A percentile compares a stretch with the other conserved stretches of the same genome.
Conservation (phyloP, 2,113 vertebrate species). For the Delphinus delphis region DNA sequence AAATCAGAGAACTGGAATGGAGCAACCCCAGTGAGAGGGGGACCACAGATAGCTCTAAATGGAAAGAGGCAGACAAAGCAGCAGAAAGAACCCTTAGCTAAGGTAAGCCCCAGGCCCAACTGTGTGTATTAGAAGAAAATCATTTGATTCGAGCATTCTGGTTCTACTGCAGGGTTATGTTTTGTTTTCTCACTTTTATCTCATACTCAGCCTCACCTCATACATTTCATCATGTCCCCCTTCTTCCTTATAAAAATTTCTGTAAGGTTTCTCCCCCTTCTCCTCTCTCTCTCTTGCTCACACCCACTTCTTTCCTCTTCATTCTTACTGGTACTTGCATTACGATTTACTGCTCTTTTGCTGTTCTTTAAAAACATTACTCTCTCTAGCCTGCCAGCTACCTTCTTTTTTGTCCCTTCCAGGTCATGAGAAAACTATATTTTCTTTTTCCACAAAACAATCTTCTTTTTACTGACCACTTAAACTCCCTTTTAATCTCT, state of each 20-base stretch:
- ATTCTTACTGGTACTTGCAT: not conserved
- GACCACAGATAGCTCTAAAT: constrained; percentile 22
- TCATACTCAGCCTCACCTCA: not conserved
- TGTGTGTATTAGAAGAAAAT: not conserved
- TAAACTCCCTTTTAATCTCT: not conserved
- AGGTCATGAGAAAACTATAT: not conserved
- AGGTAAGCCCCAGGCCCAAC: not conserved
- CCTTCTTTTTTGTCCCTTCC: not conserved
- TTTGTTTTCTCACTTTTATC: not conserved
- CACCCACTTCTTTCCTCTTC: not conserved
- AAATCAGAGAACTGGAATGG: not conserved
- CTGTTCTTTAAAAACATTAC: not conserved
- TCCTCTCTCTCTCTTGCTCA: not conserved
- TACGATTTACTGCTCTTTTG: not conserved
- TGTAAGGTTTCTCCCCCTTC: not conserved
- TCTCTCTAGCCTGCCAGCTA: not conserved
- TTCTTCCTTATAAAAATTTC: not conserved
- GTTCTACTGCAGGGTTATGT: not conserved
- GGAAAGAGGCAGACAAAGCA: not conserved
- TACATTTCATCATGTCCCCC: not conserved
- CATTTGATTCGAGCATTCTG: not conserved
- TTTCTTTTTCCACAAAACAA: not conserved
- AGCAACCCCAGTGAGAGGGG: not conserved
- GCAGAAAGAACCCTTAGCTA: not conserved
- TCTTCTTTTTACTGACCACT: not conserved